Conservation (phyloP, 1,140 invertebrate genomes). For the Manduca sexta region DNA sequence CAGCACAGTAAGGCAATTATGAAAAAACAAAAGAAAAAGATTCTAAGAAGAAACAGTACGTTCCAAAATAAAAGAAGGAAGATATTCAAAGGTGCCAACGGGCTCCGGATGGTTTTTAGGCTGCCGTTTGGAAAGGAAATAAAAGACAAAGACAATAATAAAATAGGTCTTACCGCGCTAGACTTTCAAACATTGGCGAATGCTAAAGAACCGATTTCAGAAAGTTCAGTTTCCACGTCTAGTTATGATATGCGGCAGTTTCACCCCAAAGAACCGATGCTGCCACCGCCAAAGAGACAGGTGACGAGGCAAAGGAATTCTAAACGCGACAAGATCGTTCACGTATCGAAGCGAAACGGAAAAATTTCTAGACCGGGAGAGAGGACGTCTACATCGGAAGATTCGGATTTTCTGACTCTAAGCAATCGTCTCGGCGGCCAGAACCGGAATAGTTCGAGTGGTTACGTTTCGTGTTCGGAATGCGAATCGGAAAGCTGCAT, state of each 20-base stretch:
- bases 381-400: constrained; percentile 77
- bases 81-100: constrained; percentile 72
- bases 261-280: constrained; percentile 68
- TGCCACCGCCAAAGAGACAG: constrained; percentile 56
- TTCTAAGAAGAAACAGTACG: constrained; percentile 71
- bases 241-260: constrained; percentile 76
- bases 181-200: constrained; percentile 35
- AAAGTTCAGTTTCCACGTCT: constrained; percentile 75
- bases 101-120: constrained; percentile 72
- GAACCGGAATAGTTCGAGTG: constrained; percentile 80
- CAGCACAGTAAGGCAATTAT: constrained; percentile 91
- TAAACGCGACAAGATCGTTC: constrained; percentile 54
- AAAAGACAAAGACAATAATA: constrained; percentile 58
- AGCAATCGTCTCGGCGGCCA: constrained; percentile 72
- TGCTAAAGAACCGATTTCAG: constrained; percentile 65
- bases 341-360: constrained; percentile 55
- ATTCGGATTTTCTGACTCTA: constrained; percentile 78
- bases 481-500: constrained; percentile 89
- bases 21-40: constrained; percentile 84
- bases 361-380: constrained; percentile 61
- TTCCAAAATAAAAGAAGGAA: constrained; percentile 72
- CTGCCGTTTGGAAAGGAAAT: constrained; percentile 73
- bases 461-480: constrained; percentile 89
- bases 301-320: constrained; percentile 60
- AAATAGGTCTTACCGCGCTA: constrained; percentile 28